Evolutionary conservation across 2,797 vertebrate genomes (phyloP).

Genomic region (Chanos chanos): DNA sequence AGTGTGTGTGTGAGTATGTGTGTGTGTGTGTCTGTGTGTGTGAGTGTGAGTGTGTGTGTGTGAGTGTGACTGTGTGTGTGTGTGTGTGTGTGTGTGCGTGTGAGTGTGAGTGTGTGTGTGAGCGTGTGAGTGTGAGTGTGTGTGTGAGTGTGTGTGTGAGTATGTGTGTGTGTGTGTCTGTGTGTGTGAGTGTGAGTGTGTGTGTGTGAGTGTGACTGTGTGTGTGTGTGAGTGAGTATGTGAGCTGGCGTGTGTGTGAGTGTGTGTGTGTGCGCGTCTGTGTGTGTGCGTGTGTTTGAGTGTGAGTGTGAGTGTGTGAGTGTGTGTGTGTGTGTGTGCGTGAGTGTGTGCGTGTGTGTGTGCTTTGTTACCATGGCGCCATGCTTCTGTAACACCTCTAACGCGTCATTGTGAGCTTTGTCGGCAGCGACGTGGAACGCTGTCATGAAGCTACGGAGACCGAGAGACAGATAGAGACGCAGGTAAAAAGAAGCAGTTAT

Average conservation of each 20-base stretch:
- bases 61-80: background rate
- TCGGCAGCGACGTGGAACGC: constrained; percentile 92
- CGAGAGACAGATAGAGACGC: background rate
- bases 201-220: no score
- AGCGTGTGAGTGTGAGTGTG: background rate
- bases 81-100: background rate
- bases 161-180: background rate
- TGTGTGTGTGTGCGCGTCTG: background rate
- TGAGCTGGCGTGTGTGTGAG: background rate
- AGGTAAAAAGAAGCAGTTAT: background rate
- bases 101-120: background rate
- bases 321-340: background rate
- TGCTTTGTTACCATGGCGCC: constrained; percentile 81
- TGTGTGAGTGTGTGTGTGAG: background rate
- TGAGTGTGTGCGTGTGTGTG: background rate
- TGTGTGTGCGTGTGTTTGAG: background rate
- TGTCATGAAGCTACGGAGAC: constrained; percentile 85
- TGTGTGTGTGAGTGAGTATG: background rate
- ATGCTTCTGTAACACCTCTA: constrained; percentile 97
- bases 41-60: background rate
- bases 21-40: background rate
- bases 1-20: background rate
- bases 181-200: background rate
- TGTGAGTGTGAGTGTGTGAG: background rate
- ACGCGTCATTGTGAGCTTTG: constrained; percentile 92